Conservation (phyloP, 2,888 invertebrate species). For the Tinea pellionella region DNA sequence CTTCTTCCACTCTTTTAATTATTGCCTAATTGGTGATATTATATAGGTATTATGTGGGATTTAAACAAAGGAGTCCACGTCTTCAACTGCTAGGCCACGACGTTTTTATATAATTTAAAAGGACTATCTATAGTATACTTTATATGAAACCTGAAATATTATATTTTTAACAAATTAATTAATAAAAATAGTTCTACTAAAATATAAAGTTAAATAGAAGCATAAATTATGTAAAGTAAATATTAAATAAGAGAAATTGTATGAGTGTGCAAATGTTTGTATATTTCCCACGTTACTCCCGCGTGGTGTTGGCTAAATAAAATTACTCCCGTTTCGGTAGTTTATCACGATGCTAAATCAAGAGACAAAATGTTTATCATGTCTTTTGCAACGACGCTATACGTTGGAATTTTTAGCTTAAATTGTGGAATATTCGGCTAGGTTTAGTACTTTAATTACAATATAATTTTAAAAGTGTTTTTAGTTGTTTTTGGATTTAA, state of each 20-base stretch:
- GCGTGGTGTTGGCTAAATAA: neutral
- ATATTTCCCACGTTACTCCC: neutral
- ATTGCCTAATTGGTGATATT: too few species aligned
- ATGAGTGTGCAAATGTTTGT: neutral
- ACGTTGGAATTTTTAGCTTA: neutral
- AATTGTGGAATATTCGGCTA: neutral
- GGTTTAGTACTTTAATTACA: neutral
- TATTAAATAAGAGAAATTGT: neutral
- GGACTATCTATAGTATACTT: too few species aligned
- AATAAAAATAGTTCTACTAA: too few species aligned
- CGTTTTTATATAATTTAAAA: too few species aligned
- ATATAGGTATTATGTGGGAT: too few species aligned
- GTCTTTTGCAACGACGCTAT: neutral
- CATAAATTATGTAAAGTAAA: neutral
- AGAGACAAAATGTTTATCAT: conserved; percentile 11
- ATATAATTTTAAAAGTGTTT: neutral
- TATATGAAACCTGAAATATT: too few species aligned
- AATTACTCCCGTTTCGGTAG: conserved; percentile 10
- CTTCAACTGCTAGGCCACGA: too few species aligned
- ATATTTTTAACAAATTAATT: too few species aligned
- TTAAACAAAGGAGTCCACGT: too few species aligned
- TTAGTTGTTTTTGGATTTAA: too few species aligned
- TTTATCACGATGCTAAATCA: conserved; percentile 12
- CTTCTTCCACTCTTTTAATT: too few species aligned
- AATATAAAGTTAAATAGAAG: neutral